Base-by-base conservation (phyloP, 92 coral and sea anemone species). In the Isaurus tuberculatus region DNA sequence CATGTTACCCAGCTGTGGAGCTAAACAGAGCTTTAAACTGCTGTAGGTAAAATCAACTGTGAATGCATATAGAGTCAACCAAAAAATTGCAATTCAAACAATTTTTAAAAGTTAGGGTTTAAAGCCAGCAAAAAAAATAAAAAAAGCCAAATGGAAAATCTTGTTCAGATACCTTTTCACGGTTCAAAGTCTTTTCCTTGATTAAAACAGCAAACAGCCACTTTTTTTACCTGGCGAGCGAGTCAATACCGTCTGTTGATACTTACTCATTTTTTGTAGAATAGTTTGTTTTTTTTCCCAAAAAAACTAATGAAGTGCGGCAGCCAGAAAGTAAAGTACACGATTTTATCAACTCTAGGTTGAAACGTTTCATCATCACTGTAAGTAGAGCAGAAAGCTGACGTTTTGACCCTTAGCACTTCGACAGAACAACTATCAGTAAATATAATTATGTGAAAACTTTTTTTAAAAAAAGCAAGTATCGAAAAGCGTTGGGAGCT, bases 171-270 rank as follows among this genome's bases (percentile, higher is more conserved):
- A 77, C 82, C 82, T 77, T 58, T 48, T 57, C 82, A 29, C 68
- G 82, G 82, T 27, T 26, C 69, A 77, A 77, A 58, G 16, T 77
- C 82, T 77, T 57, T 77, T 34, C 68, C 82, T 34, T 77, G 82
- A 33, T 23, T 77, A 77, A 26, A 77, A 77, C 82, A 77, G 82
- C 82, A 33, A 77, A 77, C 82, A 77, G 32, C 82, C 82, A 77
- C 82, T 77, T 77, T 77, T 77, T 77, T 77, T 77, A 77, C 82
- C 82, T 77, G 82, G 82, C 82, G 53, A 77, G 69, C 82, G 82
- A 77, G 82, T 77, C 82, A 77, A 77, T 22, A 77, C 53, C 33
- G 69, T 77, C 70, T 77, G 82, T 77, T 77, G 82, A 77, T 58
- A 23, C 58, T 77, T 77, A 77, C 82, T 60, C 81, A 55, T 75